Base-by-base conservation (phyloP, 1,140 invertebrate species). In the silkworm (Bombyx mori) region DNA sequence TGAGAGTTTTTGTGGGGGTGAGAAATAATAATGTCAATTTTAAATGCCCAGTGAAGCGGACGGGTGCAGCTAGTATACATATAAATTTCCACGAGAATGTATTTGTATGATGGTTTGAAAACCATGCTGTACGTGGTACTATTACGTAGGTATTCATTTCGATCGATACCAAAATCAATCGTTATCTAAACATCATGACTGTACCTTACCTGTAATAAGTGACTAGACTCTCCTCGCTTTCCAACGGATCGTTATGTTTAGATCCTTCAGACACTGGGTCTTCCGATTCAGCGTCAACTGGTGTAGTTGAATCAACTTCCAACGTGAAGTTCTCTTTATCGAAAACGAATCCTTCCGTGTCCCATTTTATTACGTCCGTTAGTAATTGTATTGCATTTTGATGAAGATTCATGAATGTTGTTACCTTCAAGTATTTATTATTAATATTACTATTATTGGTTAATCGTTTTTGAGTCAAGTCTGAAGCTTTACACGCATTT, bases 291-390 rank as follows among this genome's bases (percentile, higher is more conserved):
- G 88, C 85, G 51, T 89, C 86, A 6, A 81, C 61, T 0, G 83
- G 75, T 1, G 79, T 84, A 9, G 86, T 75, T 0, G 72, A 71
- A 50, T 88, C 84, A 43, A 84, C 69, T 52, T 90, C 89, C 44
- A 90, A 82, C n/a, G 78, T 76, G 62, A 90, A 90, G 42, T 82
- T 88, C 42, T 90, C 88, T 57, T 89, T 82, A 67, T 90, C 88
- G 60, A 90, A 90, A 8, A 88, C 75, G 54, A 86, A 80, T 42
- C 85, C 73, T 8, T 82, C 82, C 42, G 88, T 81, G 8, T 89
- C 89, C 82, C 88, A 90, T 74, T 87, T 88, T 2, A 85, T 83
- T 1, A 90, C 80, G 10, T 89, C 88, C n/a, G 88, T 76, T 3
- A 90, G 60, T 5, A 90, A 63, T 68, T 88, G 80, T 26, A 90